Conservation (phyloP, 2,888 invertebrate genomes). For the Pteria penguin region DNA sequence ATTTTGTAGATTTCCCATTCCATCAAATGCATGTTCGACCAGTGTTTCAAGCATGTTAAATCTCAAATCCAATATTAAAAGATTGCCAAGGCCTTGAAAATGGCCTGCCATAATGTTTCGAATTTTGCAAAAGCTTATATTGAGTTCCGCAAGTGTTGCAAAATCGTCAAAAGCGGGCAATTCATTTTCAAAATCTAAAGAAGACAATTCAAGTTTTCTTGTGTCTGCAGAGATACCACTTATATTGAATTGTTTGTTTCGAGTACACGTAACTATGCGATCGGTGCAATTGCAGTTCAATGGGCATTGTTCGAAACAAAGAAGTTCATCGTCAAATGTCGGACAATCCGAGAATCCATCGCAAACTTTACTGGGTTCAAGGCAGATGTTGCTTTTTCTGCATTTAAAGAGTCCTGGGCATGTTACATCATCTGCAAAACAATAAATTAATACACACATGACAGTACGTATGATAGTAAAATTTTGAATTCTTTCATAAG, state of each 20-base stretch:
- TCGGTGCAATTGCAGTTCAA: slow-evolving; percentile 41
- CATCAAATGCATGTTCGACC: slow-evolving; percentile 27
- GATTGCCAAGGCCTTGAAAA: slow-evolving; percentile 21
- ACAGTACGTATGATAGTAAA: no score
- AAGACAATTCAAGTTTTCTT: slow-evolving; percentile 30
- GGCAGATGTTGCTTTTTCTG: slow-evolving; percentile 33
- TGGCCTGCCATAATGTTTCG: not conserved
- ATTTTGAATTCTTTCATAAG: no score
- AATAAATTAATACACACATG: no score
- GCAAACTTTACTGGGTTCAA: slow-evolving; percentile 47
- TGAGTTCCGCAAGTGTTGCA: slow-evolving; percentile 26
- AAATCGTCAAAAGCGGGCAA: not conserved
- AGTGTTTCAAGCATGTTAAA: slow-evolving; percentile 23
- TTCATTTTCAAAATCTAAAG: not conserved
- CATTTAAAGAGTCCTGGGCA: slow-evolving; percentile 47
- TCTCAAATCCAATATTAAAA: slow-evolving; percentile 25
- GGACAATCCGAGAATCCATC: slow-evolving; percentile 49
- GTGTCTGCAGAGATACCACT: not conserved
- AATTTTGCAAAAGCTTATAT: slow-evolving; percentile 19
- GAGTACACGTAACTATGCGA: slow-evolving; percentile 25
- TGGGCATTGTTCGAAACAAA: slow-evolving; percentile 47
- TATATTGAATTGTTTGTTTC: not conserved
- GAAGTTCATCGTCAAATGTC: slow-evolving; percentile 50
- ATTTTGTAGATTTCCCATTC: slow-evolving; percentile 33
- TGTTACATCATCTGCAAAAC: not conserved